Evolutionary conservation across 1,140 invertebrate species (phyloP), one percentile per base, ranked within the genome.

Genomic region (Riptortus pedestris): DNA sequence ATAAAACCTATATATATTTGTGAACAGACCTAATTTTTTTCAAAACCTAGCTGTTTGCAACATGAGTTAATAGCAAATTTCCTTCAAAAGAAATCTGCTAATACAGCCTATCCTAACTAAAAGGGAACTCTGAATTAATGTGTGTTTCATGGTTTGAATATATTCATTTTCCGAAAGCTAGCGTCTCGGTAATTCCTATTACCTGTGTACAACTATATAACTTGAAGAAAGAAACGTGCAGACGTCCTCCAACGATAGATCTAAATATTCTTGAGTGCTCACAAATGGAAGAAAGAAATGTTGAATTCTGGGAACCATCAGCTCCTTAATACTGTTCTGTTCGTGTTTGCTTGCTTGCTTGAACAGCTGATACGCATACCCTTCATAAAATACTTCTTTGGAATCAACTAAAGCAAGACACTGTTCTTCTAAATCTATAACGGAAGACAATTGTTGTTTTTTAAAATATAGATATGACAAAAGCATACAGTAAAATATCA

Each of bases 381-480:
- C 83, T 74, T 86, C 86, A n/a, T 73, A 75, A 69, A 87, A 85
- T 0, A 86, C 72, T 38, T 81, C 78, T 62, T 81, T 77, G 69
- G 83, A 82, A 45, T 85, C 80, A 45, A 88, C 82, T 70, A 84
- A 85, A 1, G 80, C 77, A 83, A 85, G 86, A 69, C 85, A 84
- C 70, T 87, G 85, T 57, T 85, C 80, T 66, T 85, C 80, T 52
- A 88, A 74, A 75, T 85, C 84, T 85, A 68, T 64, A 72, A 70
- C 7, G 67, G 60, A 61, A 66, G 66, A 38, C 31, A 38, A n/a
- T n/a, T 63, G 18, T 60, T 48, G 62, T 61, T 64, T 2, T 27
- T 51, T 28, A n/a, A 43, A 27, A 38, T 31, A n/a, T n/a, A n/a
- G n/a, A n/a, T n/a, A n/a, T n/a, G n/a, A n/a, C n/a, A n/a, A n/a